Evolutionary conservation across 2,888 invertebrate species (phyloP), one percentile per base, ranked within the genome.

Genomic region (Acronicta aceris): DNA sequence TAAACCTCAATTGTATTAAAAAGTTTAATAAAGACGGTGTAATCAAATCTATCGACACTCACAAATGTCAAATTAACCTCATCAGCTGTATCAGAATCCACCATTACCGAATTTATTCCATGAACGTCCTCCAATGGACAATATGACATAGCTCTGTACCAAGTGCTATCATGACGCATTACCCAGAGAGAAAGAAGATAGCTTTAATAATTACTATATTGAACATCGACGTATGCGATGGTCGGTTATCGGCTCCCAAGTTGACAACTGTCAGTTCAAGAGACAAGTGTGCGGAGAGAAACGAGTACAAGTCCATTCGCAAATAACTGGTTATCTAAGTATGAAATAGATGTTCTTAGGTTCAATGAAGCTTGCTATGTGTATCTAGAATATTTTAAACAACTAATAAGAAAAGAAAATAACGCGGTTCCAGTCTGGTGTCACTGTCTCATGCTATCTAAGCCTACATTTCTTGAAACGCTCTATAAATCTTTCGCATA

Each of bases 201-300:
- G 10, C 53, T 66, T 42, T 50, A 49, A 47, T 47, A 41, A 51
- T 66, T 40, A 59, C 25, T 47, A 40, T 38, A 43, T 63, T 42
- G 47, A 57, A 50, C 53, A 73, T 61, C 68, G 56, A 70, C 69
- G 51, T 62, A 70, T 69, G 53, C 61, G 53, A 62, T 56, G 25
- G 30, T 47, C 43, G 43, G 53, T 57, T 74, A 70, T 74, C 69
- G 53, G 63, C 43, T 45, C 41, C 33, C 70, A 49, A 59, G 61
- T 72, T 69, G 69, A 74, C 70, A 74, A 70, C 69, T 74, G 74
- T 70, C 69, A 57, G 50, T 36, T 45, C 16, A 9, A 38, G 51
- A 57, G 74, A 69, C 70, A 70, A 74, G 74, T 70, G 56, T 62
- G 5, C 55, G 9, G 33, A 62, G 66, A 66, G 70, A 74, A 70